These are phyloP conservation scores for Coleophora deauratella DNA, from an alignment of 2,888 invertebrate species.

Conservation along the genomic window DNA sequence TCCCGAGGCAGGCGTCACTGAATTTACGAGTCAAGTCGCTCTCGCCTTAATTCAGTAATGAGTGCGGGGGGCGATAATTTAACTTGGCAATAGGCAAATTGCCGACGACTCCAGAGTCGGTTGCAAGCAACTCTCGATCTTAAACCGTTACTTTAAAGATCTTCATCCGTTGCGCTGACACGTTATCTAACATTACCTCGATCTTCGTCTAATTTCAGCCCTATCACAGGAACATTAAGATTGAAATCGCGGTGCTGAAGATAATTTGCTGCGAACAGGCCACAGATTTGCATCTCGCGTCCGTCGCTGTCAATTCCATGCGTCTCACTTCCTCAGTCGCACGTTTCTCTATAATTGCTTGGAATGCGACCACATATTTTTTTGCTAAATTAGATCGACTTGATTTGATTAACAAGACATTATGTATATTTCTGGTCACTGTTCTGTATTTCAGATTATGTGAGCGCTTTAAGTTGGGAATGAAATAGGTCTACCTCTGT, in stretches of 20 bases:
- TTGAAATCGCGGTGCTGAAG: no score
- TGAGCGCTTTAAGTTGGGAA: no score
- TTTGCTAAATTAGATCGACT: no score
- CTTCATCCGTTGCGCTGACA: slow-evolving; percentile 22
- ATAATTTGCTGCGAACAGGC: slow-evolving; percentile 33
- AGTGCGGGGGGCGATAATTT: slow-evolving; percentile 73
- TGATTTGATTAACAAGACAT: no score
- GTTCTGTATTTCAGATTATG: no score
- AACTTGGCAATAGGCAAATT: slow-evolving; percentile 70
- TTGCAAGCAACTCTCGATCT: slow-evolving; percentile 28
- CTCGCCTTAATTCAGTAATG: slow-evolving; percentile 70
- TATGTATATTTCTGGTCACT: no score
- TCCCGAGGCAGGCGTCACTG: slow-evolving; percentile 57
- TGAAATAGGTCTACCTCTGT: no score
- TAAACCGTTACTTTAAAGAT: slow-evolving; percentile 27
- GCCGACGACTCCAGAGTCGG: slow-evolving; percentile 48
- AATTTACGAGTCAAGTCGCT: slow-evolving; percentile 48
- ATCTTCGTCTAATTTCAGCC: slow-evolving; percentile 46
- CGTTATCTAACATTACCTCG: slow-evolving; percentile 27
- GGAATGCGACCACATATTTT: slow-evolving; percentile 39
- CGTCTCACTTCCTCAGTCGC: slow-evolving; percentile 45
- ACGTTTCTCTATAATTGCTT: slow-evolving; percentile 37
- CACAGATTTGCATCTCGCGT: slow-evolving; percentile 58
- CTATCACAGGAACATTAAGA: slow-evolving; percentile 20
- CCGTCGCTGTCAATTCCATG: slow-evolving; percentile 49